Evolutionary conservation across 2,797 vertebrate genomes (phyloP).

Genomic region (Gambusia yucatana): DNA sequence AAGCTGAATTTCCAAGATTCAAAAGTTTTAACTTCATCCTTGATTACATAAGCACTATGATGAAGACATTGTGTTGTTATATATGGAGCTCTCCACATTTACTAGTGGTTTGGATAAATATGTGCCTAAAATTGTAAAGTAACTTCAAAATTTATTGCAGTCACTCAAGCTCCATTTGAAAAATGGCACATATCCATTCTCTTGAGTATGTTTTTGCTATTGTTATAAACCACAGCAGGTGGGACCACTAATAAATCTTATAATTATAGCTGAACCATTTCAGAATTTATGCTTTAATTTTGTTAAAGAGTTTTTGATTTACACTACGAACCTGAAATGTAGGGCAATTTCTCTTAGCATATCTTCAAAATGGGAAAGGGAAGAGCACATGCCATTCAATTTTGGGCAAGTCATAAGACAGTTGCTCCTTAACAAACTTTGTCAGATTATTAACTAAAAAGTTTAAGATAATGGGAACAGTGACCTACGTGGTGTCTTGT

Average conservation of each 20-base stretch:
- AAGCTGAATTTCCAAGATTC: neutral
- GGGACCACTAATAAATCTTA: neutral
- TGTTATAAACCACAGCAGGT: neutral
- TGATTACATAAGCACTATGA: neutral
- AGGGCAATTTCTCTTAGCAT: neutral
- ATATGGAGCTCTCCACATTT: neutral
- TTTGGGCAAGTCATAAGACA: neutral
- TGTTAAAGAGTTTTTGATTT: neutral
- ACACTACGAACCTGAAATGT: neutral
- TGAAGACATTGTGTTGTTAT: neutral
- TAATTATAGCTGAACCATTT: neutral
- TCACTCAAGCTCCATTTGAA: neutral
- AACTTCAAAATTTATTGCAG: neutral
- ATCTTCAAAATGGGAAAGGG: neutral
- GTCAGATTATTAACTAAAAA: neutral
- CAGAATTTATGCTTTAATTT: neutral
- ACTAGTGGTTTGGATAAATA: neutral
- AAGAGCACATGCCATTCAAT: neutral
- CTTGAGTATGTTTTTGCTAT: neutral
- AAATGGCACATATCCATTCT: neutral
- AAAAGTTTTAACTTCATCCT: slow-evolving; percentile 5
- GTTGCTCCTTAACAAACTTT: neutral
- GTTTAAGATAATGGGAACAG: neutral
- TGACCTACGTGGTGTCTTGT: neutral
- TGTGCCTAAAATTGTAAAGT: neutral